phyloP scores from a whole-genome alignment of 2,797 vertebrate genomes.

The Podarcis siculus region DNA sequence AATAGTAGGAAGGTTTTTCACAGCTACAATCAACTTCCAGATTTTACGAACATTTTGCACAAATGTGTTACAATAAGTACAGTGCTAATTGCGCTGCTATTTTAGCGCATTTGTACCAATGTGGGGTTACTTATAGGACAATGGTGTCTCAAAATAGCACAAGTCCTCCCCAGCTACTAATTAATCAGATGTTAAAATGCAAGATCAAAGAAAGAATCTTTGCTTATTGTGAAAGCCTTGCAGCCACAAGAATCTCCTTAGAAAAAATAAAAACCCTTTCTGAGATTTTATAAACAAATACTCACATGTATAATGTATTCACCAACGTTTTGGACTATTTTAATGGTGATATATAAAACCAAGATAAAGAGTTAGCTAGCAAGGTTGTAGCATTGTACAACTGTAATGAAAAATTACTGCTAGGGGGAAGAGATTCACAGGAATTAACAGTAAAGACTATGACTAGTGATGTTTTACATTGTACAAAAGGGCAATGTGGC shows the following conservation, averaged over 20 bases:
- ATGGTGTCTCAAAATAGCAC: constrained; percentile 65
- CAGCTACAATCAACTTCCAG: constrained; percentile 73
- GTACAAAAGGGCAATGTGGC: constrained; percentile 68
- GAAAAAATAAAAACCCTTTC: constrained; percentile 1
- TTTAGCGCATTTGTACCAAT: constrained; percentile 69
- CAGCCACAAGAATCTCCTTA: constrained; percentile 6
- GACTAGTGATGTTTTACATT: constrained; percentile 68
- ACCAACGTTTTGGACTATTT: constrained; percentile 24
- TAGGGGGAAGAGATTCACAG: constrained; percentile 56
- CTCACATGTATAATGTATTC: constrained; percentile 27
- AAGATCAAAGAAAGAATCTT: constrained; percentile 50
- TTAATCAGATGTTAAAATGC: constrained; percentile 64
- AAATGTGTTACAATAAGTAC: constrained; percentile 69
- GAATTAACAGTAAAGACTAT: constrained; percentile 67
- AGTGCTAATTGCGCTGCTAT: constrained; percentile 68
- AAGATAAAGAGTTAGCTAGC: constrained; percentile 44
- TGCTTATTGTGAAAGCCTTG: constrained; percentile 28
- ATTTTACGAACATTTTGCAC: constrained; percentile 75
- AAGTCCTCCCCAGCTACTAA: constrained; percentile 55
- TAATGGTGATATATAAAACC: constrained; percentile 45
- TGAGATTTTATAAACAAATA: constrained; percentile 29
- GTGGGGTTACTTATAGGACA: constrained; percentile 73
- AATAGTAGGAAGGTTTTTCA: constrained; percentile 70
- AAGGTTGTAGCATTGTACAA: constrained; percentile 60
- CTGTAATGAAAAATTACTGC: constrained; percentile 63